These are phyloP conservation scores for Crematogaster levior DNA, from an alignment of 2,888 invertebrate species.

Conservation along the genomic window DNA sequence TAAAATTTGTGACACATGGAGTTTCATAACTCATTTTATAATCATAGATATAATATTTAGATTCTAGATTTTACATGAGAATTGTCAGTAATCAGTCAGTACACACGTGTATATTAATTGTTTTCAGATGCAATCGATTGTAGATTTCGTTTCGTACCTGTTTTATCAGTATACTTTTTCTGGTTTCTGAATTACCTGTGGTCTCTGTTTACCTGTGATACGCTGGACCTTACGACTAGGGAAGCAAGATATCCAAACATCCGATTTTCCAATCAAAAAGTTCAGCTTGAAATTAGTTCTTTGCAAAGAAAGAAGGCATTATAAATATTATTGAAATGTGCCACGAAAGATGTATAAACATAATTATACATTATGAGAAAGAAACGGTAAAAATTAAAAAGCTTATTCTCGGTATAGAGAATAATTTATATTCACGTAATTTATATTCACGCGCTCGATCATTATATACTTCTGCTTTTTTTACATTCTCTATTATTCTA, in stretches of 20 bases:
- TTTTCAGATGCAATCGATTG: neutral
- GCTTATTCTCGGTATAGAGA: neutral
- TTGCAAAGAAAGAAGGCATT: neutral
- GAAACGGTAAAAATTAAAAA: neutral
- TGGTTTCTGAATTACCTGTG: constrained; percentile 74
- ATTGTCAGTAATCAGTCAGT: neutral
- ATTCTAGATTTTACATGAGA: neutral
- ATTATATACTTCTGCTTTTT: neutral
- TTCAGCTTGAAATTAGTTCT: neutral
- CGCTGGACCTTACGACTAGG: constrained; percentile 79
- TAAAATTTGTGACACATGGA: neutral
- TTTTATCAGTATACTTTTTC: constrained; percentile 71
- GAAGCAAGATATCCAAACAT: constrained; percentile 49
- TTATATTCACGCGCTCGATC: neutral
- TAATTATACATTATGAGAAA: neutral
- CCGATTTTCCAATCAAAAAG: constrained; percentile 11
- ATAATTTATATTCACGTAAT: no score
- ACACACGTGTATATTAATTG: neutral
- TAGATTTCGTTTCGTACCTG: no score
- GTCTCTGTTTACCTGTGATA: constrained; percentile 78
- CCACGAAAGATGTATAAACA: neutral
- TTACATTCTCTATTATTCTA: neutral
- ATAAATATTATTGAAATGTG: neutral
- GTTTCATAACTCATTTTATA: neutral
- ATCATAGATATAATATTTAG: neutral